Conservation (phyloP, 1,140 invertebrate genomes). For the Galleria mellonella region DNA sequence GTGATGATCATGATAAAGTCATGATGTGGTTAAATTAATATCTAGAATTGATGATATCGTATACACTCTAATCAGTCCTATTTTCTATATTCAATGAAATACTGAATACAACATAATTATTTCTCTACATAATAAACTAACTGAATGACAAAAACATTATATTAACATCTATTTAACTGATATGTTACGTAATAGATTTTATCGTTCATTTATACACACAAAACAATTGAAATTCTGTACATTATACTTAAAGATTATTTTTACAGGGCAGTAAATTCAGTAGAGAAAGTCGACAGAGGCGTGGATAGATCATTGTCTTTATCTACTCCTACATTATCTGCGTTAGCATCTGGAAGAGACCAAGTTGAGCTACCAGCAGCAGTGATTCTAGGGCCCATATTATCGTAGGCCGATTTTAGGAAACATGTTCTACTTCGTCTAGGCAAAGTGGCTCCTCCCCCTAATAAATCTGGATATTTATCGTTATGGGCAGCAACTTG, state of each 20-base stretch:
- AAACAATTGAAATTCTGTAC: slow-evolving; percentile 8
- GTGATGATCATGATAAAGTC: too few relatives aligned
- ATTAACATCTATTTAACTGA: slow-evolving; percentile 9
- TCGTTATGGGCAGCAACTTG: slow-evolving; percentile 65
- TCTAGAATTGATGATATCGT: background rate
- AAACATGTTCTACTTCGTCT: slow-evolving; percentile 54
- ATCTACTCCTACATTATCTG: slow-evolving; percentile 28
- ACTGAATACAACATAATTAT: too few relatives aligned
- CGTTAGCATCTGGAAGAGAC: slow-evolving; percentile 80
- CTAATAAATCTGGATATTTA: slow-evolving; percentile 68
- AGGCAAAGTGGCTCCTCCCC: slow-evolving; percentile 52
- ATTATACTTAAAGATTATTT: slow-evolving; percentile 2
- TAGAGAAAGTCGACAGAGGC: slow-evolving; percentile 56
- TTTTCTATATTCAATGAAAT: background rate
- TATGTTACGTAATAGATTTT: slow-evolving; percentile 14
- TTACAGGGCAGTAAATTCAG: slow-evolving; percentile 64
- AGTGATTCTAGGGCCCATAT: slow-evolving; percentile 90
- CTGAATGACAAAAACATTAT: background rate
- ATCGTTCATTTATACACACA: slow-evolving; percentile 8
- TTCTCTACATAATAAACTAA: background rate
- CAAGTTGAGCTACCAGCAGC: slow-evolving; percentile 88
- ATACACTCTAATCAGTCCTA: background rate
- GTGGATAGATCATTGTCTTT: slow-evolving; percentile 23
- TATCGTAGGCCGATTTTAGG: slow-evolving; percentile 83
- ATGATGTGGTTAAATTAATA: too few relatives aligned